These are phyloP conservation scores for Drosophila burlai DNA, from an alignment of 1,140 invertebrate species.

Conservation along the genomic window DNA sequence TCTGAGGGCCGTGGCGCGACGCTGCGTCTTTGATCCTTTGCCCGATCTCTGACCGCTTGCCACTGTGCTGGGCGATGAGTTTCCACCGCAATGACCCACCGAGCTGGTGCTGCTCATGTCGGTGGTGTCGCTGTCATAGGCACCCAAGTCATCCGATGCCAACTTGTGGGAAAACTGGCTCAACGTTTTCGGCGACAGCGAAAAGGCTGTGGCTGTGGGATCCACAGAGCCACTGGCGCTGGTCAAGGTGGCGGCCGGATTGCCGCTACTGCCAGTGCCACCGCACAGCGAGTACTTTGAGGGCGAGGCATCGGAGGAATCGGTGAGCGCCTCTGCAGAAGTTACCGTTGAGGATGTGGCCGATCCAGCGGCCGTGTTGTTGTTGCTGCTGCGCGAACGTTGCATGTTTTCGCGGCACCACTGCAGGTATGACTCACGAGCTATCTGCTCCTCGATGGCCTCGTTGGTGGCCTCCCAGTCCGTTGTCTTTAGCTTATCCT, in stretches of 20 bases:
- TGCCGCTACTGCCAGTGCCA: constrained; percentile 30
- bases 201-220: constrained; percentile 32
- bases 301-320: constrained; percentile 75
- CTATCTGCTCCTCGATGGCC: constrained; percentile 95
- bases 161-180: constrained; percentile 66
- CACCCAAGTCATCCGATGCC: constrained; percentile 57
- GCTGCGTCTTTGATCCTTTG: constrained; percentile 61
- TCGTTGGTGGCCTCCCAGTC: constrained; percentile 98
- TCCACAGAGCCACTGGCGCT: constrained; percentile 24
- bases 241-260: constrained; percentile 36
- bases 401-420: constrained; percentile 92
- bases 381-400: constrained; percentile 84
- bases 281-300: constrained; percentile 73
- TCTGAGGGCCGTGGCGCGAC: constrained; percentile 52
- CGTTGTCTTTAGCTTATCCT: constrained; percentile 96
- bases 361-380: constrained; percentile 68
- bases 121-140: constrained; percentile 81
- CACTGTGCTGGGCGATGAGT: constrained; percentile 58
- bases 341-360: constrained; percentile 82
- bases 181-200: constrained; percentile 65
- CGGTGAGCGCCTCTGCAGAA: constrained; percentile 73
- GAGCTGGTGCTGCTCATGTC: constrained; percentile 85
- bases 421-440: constrained; percentile 95
- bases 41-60: constrained; percentile 36
- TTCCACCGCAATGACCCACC: constrained; percentile 63